A percentile compares a stretch with the other conserved stretches of the same genome.
These are phyloP conservation scores for Crotalus horridus DNA, from an alignment of 2,113 vertebrate species.

Conservation along the genomic window DNA sequence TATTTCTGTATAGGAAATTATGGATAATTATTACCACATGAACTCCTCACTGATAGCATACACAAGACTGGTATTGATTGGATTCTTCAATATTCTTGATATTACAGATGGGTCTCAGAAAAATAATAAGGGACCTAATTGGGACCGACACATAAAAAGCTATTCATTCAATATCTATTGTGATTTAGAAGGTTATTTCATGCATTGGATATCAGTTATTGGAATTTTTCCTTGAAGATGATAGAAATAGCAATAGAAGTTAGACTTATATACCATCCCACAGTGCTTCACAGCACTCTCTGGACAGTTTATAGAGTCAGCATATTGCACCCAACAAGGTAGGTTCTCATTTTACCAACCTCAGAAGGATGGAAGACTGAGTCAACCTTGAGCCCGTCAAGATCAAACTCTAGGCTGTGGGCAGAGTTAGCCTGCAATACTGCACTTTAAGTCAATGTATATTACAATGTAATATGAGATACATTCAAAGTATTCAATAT, in stretches of 20 bases:
- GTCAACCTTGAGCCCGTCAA: background rate
- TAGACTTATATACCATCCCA: background rate
- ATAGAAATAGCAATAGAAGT: background rate
- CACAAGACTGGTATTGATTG: background rate
- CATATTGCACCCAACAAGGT: background rate
- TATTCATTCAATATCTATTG: background rate
- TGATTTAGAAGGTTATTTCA: background rate
- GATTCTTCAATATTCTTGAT: background rate
- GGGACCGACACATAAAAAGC: background rate
- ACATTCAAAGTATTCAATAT: background rate
- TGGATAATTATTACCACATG: background rate
- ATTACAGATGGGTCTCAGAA: background rate
- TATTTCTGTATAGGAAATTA: background rate
- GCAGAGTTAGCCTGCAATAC: background rate
- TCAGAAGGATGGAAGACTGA: background rate
- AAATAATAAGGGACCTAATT: background rate
- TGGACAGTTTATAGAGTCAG: background rate
- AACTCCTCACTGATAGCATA: background rate
- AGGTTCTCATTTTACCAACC: background rate
- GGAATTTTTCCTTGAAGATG: background rate
- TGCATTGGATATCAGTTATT: background rate
- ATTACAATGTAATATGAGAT: background rate
- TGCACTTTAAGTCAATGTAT: background rate
- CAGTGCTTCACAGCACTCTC: background rate
- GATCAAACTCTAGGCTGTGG: background rate